Percentiles rank a stretch among this genome's conserved stretches.
Conservation (phyloP, 2,888 invertebrate species). For the Sicus ferrugineus region DNA sequence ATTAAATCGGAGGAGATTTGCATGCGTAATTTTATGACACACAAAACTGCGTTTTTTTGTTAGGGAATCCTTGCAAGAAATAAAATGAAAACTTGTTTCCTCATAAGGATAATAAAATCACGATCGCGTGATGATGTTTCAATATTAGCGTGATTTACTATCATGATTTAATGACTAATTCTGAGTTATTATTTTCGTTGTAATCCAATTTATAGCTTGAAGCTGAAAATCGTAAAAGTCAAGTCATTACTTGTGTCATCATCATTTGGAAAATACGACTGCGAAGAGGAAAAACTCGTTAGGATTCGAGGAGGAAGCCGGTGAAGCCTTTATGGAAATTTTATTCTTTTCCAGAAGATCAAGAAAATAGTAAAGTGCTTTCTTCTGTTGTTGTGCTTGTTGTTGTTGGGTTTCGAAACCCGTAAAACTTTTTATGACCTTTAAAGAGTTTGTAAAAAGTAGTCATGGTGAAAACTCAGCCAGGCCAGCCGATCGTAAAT, state of each 20-base stretch:
- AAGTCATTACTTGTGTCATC: not conserved
- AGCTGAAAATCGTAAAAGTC: not conserved
- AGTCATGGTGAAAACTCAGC: not conserved
- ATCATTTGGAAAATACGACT: not conserved
- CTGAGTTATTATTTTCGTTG: not conserved
- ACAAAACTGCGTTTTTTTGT: too few relatives aligned
- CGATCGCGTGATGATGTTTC: too few relatives aligned
- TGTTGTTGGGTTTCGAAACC: not conserved
- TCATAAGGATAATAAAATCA: too few relatives aligned
- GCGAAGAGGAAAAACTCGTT: too few relatives aligned
- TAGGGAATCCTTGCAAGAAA: too few relatives aligned
- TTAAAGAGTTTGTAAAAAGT: not conserved
- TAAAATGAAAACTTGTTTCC: too few relatives aligned
- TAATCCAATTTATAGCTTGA: not conserved
- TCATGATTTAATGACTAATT: not conserved
- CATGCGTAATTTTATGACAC: constrained; percentile 8
- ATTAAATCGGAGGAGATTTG: not conserved
- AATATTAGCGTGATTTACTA: too few relatives aligned
- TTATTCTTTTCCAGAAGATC: not conserved
- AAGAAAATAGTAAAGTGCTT: not conserved
- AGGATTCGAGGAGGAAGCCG: too few relatives aligned
- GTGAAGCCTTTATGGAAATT: too few relatives aligned
- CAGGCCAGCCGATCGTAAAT: not conserved
- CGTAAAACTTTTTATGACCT: not conserved
- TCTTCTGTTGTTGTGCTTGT: not conserved